Conservation (phyloP, 2,888 invertebrate species). For the Caenorhabditis sp. region DNA sequence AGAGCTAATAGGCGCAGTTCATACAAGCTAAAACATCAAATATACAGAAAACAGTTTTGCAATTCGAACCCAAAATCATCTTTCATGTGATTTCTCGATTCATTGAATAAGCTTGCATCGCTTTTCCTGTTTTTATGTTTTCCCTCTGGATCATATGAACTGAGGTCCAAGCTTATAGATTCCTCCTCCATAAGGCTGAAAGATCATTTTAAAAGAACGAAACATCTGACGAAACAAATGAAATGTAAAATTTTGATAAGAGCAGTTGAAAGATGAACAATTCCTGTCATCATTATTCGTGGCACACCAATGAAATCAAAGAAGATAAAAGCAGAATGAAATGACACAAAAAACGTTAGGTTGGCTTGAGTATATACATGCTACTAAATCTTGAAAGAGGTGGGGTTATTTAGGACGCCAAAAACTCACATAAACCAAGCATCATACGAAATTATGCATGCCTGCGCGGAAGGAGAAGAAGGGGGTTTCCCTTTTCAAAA, state of each 20-base stretch:
- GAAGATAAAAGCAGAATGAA: conserved; percentile 5
- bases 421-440: conserved; percentile 21
- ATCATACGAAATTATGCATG: conserved; percentile 29
- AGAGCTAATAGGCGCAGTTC: conserved; percentile 70
- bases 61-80: conserved; percentile 64
- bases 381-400: conserved; percentile 15
- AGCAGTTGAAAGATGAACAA: conserved; percentile 34
- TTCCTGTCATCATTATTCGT: conserved; percentile 18
- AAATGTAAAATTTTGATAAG: conserved; percentile 28
- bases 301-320: background rate
- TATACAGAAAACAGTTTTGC: background rate
- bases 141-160: background rate
- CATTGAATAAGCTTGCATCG: conserved; percentile 2
- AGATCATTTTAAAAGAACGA: background rate
- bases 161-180: conserved; percentile 14
- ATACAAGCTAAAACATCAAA: conserved; percentile 59
- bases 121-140: conserved; percentile 1
- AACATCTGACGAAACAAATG: background rate
- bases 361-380: no score
- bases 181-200: conserved; percentile 40
- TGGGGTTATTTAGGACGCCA: conserved; percentile 5
- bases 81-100: conserved; percentile 13
- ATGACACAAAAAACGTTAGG: background rate
- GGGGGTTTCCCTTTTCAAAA: conserved; percentile 1
- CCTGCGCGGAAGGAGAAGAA: conserved; percentile 1